These are phyloP conservation scores for Microcaecilia unicolor DNA, from an alignment of 2,797 vertebrate species.

Conservation along the genomic window DNA sequence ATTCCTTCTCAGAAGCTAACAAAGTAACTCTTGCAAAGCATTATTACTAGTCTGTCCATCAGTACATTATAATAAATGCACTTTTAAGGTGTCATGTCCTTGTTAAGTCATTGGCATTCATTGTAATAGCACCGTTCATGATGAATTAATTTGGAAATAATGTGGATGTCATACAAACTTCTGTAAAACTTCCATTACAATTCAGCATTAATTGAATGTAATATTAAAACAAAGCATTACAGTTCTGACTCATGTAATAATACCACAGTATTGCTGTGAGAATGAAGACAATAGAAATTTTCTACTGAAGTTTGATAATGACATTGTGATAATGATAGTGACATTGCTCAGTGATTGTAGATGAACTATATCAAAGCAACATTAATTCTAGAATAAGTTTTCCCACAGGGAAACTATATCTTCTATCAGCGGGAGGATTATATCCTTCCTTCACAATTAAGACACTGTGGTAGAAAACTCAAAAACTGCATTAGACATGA, in stretches of 20 bases:
- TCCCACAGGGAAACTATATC: not conserved
- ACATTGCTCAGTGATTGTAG: not conserved
- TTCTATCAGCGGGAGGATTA: no score
- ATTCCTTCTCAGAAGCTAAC: not conserved
- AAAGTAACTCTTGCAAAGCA: not conserved
- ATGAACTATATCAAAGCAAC: not conserved
- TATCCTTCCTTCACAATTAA: no score
- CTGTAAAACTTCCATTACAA: constrained; percentile 2
- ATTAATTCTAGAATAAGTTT: not conserved
- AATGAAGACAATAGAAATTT: constrained; percentile 3
- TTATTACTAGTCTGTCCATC: not conserved
- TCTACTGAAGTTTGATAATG: constrained; percentile 1
- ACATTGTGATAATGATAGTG: no score
- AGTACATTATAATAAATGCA: not conserved
- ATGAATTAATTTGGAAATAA: constrained; percentile 22
- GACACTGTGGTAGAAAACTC: no score
- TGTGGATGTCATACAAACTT: constrained; percentile 8
- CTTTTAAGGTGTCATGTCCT: constrained; percentile 3
- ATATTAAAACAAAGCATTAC: constrained; percentile 12
- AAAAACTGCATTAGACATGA: no score
- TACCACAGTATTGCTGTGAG: constrained; percentile 1
- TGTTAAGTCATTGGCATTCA: constrained; percentile 18
- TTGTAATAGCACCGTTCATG: constrained; percentile 6
- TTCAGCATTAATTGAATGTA: constrained; percentile 21
- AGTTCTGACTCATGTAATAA: constrained; percentile 1